Base-by-base conservation (phyloP, 2,113 vertebrate species). In the Setophaga petechia region DNA sequence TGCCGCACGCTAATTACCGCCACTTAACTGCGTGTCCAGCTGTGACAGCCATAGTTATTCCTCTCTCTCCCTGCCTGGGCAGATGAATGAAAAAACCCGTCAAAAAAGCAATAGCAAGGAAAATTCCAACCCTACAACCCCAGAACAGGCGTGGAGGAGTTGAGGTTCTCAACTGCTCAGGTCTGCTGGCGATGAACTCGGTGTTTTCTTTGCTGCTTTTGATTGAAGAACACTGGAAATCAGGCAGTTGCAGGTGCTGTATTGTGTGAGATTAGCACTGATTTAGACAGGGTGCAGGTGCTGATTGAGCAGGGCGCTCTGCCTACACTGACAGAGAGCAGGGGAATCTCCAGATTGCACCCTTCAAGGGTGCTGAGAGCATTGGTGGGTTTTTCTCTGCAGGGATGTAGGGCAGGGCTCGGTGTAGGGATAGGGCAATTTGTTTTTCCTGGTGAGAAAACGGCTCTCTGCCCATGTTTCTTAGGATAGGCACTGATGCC, bases 221-320 rank as follows among this genome's bases (percentile, higher is more conserved):
- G 98, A 98, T 98, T 98, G 97, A 97, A 98, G 97, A 96, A 97
- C 97, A 92, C 97, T 98, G 97, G 97, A 98, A 98, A 98, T 98
- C 98, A 98, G 97, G 33, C 12, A 4, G 93, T 94, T 79, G 74
- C 98, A 97, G 97, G 97, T 98, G 98, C 95, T 87, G 96, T 63
- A 96, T 98, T 98, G 97, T 97, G 97, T 95, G 89, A 98, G 98
- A 98, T 97, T 84, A 98, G 96, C 31, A 2, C 93, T 98, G 98
- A 98, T 98, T 98, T 97, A 97, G 97, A 97, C 93, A 84, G 84
- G 90, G 89, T 94, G 74, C 21, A 93, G 97, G 96, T 16, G 7
- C 96, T 97, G 98, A 98, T 97, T 97, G 98, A 97, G 96, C 37
- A 33, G 93, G 51, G 86, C 87, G 96, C 92, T 96, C 75, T 74